Evolutionary conservation across 2,113 vertebrate genomes (phyloP).

Genomic region (Petrocephalus zakoni): DNA sequence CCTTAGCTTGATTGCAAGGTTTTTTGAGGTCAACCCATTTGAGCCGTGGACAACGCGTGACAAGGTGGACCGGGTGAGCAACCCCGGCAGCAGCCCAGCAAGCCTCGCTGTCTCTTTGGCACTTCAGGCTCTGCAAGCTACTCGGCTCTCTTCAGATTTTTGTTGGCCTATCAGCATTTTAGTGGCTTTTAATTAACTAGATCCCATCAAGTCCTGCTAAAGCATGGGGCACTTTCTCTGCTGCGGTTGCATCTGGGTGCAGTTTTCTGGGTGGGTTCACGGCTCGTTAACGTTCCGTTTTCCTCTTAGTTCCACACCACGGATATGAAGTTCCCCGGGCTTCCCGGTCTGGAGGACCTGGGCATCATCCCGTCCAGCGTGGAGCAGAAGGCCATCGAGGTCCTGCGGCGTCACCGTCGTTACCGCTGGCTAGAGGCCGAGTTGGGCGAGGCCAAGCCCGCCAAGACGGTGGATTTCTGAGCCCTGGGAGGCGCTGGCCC

Average conservation of each 20-base stretch:
- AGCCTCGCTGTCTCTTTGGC: background rate
- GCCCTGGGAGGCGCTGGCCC: background rate
- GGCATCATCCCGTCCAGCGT: slow-evolving; percentile 69
- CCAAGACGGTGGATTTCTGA: slow-evolving; percentile 71
- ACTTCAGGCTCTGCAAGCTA: background rate
- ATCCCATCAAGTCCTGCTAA: background rate
- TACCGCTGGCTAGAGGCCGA: slow-evolving; percentile 77
- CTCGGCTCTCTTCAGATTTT: background rate
- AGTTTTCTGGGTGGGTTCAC: background rate
- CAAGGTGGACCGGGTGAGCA: slow-evolving; percentile 84
- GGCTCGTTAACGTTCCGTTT: background rate
- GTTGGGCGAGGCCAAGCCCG: slow-evolving; percentile 71
- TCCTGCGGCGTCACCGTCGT: slow-evolving; percentile 79
- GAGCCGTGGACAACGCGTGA: slow-evolving; percentile 83
- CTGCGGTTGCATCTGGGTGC: background rate
- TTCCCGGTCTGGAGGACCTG: slow-evolving; percentile 86
- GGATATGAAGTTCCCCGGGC: slow-evolving; percentile 74
- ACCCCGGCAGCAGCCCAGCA: background rate
- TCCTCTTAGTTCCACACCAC: slow-evolving; percentile 73
- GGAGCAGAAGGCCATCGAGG: slow-evolving; percentile 84
- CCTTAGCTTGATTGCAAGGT: slow-evolving; percentile 63
- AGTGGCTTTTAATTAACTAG: background rate
- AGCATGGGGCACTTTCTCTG: background rate
- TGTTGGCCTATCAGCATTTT: background rate
- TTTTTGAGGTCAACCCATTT: slow-evolving; percentile 79